Base-by-base conservation (phyloP, 2,113 vertebrate genomes). In the Osmerus eperlanus region DNA sequence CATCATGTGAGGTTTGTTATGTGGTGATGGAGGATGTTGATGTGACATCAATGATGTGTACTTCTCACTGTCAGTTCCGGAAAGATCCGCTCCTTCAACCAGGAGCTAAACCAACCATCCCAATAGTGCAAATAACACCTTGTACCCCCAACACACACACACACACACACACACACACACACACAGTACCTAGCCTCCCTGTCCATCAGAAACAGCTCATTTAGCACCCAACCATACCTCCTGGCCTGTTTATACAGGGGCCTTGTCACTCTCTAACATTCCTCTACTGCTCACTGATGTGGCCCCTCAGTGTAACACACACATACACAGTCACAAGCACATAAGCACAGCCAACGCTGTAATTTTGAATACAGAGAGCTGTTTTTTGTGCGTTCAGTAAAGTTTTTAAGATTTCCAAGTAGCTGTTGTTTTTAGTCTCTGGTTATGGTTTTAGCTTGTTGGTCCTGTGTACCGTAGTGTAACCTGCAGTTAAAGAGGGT, bases 401-500 rank as follows among this genome's bases (percentile, higher is more conserved):
- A 55, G 13, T 79, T 82, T 81, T 58, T 16, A 67, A 68, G 62
- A 59, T 70, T 80, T 82, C 52, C 25, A 47, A 47, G 41, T 11
- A 47, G 41, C 41, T 11, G 41, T 29, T 62, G 60, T 36, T 25
- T 62, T 41, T 29, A 81, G 71, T 87, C 81, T 76, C 53, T 58
- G 15, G 67, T 78, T 70, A 70, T 19, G 75, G 68, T 80, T 78
- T 74, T 62, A 67, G 56, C 4, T 81, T 79, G 71, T 52, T 63
- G 84, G 80, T 73, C 73, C 77, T 76, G 62, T 75, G 74, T 84
- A 77, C 70, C 78, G 79, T 78, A 81, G 80, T 85, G 84, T 72
- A 90, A 86, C 87, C 80, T 86, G 83, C 86, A 89, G 77, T 91
- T 90, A 88, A 87, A 85, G 62, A 74, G 83, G 87, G 85, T 86